phyloP scores from a whole-genome alignment of 2,113 vertebrate genomes.

The Tragelaphus strepsiceros region DNA sequence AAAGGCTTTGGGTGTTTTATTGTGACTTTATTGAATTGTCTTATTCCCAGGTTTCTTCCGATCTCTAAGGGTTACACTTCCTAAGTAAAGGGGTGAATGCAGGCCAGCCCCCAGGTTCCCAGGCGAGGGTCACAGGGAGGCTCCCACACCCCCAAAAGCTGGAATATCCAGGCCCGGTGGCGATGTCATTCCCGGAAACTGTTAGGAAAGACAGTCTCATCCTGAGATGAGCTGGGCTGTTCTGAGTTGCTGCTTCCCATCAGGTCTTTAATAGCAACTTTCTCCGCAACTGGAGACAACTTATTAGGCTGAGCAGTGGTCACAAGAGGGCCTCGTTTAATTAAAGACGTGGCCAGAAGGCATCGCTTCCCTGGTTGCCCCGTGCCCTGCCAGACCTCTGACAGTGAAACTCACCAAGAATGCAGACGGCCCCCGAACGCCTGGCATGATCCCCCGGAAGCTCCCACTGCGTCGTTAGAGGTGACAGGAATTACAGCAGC shows the following conservation, averaged over 20 bases:
- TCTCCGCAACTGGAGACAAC: slow-evolving; percentile 17
- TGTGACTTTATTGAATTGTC: slow-evolving; percentile 87
- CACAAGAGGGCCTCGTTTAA: slow-evolving; percentile 59
- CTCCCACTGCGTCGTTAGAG: not conserved
- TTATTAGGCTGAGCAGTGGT: slow-evolving; percentile 13
- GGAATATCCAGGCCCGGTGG: not conserved
- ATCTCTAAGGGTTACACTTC: slow-evolving; percentile 77
- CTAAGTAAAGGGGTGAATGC: slow-evolving; percentile 68
- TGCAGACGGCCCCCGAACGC: not conserved
- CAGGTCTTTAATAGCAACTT: slow-evolving; percentile 30
- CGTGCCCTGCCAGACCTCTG: not conserved
- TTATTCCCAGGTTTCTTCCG: slow-evolving; percentile 77
- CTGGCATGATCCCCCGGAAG: not conserved
- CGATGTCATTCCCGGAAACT: slow-evolving; percentile 11
- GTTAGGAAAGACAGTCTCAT: fast-evolving
- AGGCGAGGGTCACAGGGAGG: slow-evolving; percentile 31
- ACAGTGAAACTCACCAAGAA: not conserved
- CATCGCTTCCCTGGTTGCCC: not conserved
- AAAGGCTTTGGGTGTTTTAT: slow-evolving; percentile 85
- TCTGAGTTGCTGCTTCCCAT: slow-evolving; percentile 28
- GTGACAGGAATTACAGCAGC: not conserved
- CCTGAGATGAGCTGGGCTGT: not conserved
- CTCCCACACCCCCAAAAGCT: not conserved
- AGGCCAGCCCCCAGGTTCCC: slow-evolving; percentile 62
- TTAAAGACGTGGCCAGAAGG: slow-evolving; percentile 67